Evolutionary conservation across 2,797 vertebrate genomes (phyloP), one percentile per base, ranked within the genome.

Genomic region (Brachyalestes nurse): DNA sequence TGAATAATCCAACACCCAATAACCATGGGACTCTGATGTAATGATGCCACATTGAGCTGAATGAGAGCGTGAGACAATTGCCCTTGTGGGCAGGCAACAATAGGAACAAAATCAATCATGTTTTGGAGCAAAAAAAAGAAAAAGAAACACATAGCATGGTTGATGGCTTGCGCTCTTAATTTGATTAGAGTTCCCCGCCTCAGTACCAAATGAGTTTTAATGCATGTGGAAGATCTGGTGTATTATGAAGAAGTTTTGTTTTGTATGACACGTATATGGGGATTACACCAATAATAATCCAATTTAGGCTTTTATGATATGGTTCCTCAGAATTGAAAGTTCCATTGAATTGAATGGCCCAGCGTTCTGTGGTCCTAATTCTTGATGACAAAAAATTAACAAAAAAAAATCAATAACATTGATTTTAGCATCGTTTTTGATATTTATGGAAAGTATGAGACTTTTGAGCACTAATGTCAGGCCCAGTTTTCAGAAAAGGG

Each of bases 41-140:
- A 91, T 88, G 87, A 88, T 58, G 80, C 73, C 25, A 88, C 85
- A 93, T 75, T 89, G 90, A 92, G 87, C 90, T 78, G 87, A 72
- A 72, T 80, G 25, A 88, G 83, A 87, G 83, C 82, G 72, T 71
- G 69, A 77, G 81, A 88, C 87, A 79, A 87, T 84, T 88, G 84
- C 87, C 86, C 88, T 91, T 66, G 84, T 79, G 28, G 72, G 72
- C 34, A 79, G 55, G 60, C 23, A 74, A 76, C 81, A 64, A 58
- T 10, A 57, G 87, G 87, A 79, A 86, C 55, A 82, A 67, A 84
- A 94, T 92, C 83, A 86, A 93, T 88, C 40, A 3, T 17, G 80
- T 28, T 74, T 74, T 77, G 49, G 14, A 58, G 28, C 51, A 72
- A 72, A 66, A 72, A 78, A 83, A 67, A 51, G 58, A 5, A 6